phyloP scores from a whole-genome alignment of 2,797 vertebrate species.

The Gadopsis marmoratus region DNA sequence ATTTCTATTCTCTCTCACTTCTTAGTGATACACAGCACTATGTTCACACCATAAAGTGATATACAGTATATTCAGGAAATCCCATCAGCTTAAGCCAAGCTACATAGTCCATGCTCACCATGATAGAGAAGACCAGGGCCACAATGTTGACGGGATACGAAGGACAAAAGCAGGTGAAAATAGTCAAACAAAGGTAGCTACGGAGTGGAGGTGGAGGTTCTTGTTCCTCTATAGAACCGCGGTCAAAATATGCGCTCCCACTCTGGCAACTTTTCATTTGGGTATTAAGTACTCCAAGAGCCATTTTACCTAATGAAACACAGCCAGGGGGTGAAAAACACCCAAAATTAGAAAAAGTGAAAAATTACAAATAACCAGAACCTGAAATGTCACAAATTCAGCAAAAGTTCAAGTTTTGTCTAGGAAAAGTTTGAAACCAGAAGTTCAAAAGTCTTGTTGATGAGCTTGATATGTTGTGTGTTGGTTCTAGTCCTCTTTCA shows the following conservation, averaged over 20 bases:
- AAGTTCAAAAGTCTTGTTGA: slow-evolving; percentile 1
- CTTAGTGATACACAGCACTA: neutral
- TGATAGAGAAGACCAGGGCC: slow-evolving; percentile 90
- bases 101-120: slow-evolving; percentile 83
- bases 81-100: neutral
- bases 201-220: slow-evolving; percentile 80
- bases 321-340: slow-evolving; percentile 14
- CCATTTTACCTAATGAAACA: slow-evolving; percentile 58
- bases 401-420: slow-evolving; percentile 24
- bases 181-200: slow-evolving; percentile 90
- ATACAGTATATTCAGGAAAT: neutral
- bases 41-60: neutral
- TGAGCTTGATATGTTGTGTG: slow-evolving; percentile 9
- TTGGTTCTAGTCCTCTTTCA: slow-evolving; percentile 32
- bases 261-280: slow-evolving; percentile 82
- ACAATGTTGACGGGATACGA: slow-evolving; percentile 94
- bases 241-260: slow-evolving; percentile 79
- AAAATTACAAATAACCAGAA: slow-evolving; percentile 2
- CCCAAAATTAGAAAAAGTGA: neutral
- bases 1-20: neutral
- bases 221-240: slow-evolving; percentile 80
- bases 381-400: slow-evolving; percentile 17
- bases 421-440: slow-evolving; percentile 11
- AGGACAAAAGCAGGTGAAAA: slow-evolving; percentile 93
- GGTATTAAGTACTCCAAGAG: slow-evolving; percentile 75